A percentile compares a stretch with the other conserved stretches of the same genome.
Evolutionary conservation across 2,888 invertebrate genomes (phyloP).

Genomic region (Agelastica alni): DNA sequence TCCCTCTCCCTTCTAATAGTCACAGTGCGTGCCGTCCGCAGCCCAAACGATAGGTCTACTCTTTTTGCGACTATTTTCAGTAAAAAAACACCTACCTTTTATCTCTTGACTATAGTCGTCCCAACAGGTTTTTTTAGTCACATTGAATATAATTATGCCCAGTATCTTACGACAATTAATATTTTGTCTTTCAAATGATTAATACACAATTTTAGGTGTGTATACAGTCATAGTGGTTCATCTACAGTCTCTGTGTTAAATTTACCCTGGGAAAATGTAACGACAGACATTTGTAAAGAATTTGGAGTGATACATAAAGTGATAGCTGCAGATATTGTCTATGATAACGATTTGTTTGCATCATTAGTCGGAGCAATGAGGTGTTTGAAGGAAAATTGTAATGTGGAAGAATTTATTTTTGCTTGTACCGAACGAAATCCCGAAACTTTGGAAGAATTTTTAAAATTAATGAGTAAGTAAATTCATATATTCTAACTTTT

Average conservation of each 20-base stretch:
- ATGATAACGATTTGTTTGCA: constrained; percentile 62
- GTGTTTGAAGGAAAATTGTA: constrained; percentile 50
- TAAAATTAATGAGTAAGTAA: constrained; percentile 44
- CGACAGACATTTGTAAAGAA: constrained; percentile 44
- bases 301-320: constrained; percentile 57
- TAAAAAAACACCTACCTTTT: too few species aligned
- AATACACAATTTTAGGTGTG: constrained; percentile 27
- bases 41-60: too few species aligned
- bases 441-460: constrained; percentile 65
- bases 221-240: constrained; percentile 7
- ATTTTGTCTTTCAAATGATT: too few species aligned
- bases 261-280: constrained; percentile 61
- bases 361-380: constrained; percentile 57
- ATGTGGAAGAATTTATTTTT: constrained; percentile 56
- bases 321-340: constrained; percentile 66
- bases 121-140: too few species aligned
- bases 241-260: constrained; percentile 46
- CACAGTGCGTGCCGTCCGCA: too few species aligned
- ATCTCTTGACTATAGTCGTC: too few species aligned
- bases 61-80: too few species aligned
- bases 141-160: too few species aligned
- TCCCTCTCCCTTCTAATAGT: too few species aligned
- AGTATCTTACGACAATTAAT: too few species aligned
- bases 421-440: constrained; percentile 69
- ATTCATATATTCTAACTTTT: too few species aligned